Base-by-base conservation (phyloP, 1,140 invertebrate species). In the Drosophila prosaltans region DNA sequence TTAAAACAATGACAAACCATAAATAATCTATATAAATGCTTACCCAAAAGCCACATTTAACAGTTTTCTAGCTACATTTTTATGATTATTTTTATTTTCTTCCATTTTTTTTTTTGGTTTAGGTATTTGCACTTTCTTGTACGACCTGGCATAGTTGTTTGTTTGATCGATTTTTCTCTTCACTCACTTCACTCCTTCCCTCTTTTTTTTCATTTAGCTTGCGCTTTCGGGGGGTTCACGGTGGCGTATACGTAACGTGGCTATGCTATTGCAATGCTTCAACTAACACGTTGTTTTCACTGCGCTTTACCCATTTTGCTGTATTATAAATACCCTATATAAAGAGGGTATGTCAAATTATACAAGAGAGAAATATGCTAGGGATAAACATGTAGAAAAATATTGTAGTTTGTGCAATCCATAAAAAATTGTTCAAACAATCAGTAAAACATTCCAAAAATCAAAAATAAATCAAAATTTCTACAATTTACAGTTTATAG, bases 81-180 rank as follows among this genome's bases (percentile, higher is more conserved):
- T 64, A 61, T 78, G 84, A 59, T 74, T 24, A 36, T 68, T 72
- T 51, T 69, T 16, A 16, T 16, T 36, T 67, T 41, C 70, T 66
- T 48, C 62, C 69, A 32, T 64, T 80, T 65, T 60, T 40, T 40
- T 61, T 69, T 36, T 3, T 3, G 3, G 32, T 36, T 36, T 36
- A 4, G 32, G 32, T 36, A 1, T 36, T 40, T 61, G 7, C 32
- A 36, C 43, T 66, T 65, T 70, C 60, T 57, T 36, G 40, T 65
- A 45, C 69, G 68, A 1, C 32, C 24, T 57, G 61, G 48, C 28
- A 55, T 39, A 69, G 40, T 65, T 66, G 82, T 71, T 57, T 74
- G 81, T 86, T 86, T 80, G 82, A 86, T 86, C 82, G 82, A 86
- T 86, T 88, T 86, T 77, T 16, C 36, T 65, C 51, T 32, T 9